Conservation (phyloP, 2,888 invertebrate genomes). For the Neoitamus cyanurus region DNA sequence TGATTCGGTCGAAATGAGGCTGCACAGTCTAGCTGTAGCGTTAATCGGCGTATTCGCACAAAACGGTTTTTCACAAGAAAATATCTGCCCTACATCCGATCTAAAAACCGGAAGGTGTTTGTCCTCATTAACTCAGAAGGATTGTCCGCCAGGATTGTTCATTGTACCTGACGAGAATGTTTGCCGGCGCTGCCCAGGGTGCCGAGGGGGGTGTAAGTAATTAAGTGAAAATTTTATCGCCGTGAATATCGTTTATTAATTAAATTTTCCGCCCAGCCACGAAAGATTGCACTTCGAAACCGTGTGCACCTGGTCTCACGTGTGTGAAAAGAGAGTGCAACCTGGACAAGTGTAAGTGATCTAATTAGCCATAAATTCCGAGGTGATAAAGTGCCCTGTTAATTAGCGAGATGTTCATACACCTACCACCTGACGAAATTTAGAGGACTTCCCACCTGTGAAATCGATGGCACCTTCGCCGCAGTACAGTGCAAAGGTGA, state of each 20-base stretch:
- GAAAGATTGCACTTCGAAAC: slow-evolving; percentile 25
- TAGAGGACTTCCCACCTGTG: slow-evolving; percentile 67
- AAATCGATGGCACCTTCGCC: slow-evolving; percentile 70
- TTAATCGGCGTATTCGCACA: neutral
- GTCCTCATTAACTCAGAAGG: slow-evolving; percentile 55
- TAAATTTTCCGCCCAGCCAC: neutral
- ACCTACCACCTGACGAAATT: slow-evolving; percentile 54
- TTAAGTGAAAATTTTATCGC: slow-evolving; percentile 36
- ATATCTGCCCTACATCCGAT: neutral
- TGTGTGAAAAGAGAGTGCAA: too few species aligned
- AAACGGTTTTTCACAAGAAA: neutral
- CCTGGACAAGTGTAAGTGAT: slow-evolving; percentile 57
- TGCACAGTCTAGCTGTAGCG: neutral
- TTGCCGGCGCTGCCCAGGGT: slow-evolving; percentile 68
- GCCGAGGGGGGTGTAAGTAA: slow-evolving; percentile 56
- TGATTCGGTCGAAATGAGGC: neutral
- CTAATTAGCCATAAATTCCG: neutral
- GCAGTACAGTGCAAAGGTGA: slow-evolving; percentile 78
- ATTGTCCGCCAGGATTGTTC: slow-evolving; percentile 53
- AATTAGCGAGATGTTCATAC: slow-evolving; percentile 54
- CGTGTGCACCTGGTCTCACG: slow-evolving; percentile 41
- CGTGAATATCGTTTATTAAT: neutral
- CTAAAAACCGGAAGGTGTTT: slow-evolving; percentile 48
- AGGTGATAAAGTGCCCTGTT: neutral
- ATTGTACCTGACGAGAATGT: slow-evolving; percentile 51